These are phyloP conservation scores for Lophochroa leadbeateri DNA, from an alignment of 2,113 vertebrate genomes.

Conservation along the genomic window DNA sequence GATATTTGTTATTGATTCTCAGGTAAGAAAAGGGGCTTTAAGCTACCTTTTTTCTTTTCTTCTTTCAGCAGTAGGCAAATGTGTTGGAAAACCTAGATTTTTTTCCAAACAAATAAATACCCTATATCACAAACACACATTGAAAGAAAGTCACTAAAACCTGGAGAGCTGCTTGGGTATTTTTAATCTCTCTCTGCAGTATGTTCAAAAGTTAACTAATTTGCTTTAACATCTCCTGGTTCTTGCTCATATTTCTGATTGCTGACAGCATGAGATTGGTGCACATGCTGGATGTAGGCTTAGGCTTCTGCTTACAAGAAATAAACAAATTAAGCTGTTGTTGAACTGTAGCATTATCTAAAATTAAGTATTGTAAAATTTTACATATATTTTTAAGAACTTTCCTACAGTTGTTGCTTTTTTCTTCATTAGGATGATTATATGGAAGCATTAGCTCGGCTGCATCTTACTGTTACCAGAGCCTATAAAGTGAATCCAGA, in stretches of 20 bases:
- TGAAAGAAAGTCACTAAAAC: background rate
- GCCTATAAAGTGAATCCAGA: constrained; percentile 93
- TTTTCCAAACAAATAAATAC: background rate
- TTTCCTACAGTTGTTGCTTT: background rate
- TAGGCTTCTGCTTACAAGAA: background rate
- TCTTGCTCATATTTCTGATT: background rate
- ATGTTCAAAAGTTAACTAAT: background rate
- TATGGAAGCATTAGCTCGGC: constrained; percentile 89
- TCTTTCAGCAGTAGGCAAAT: background rate
- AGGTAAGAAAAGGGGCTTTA: constrained; percentile 74
- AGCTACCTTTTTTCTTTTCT: background rate
- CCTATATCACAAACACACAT: background rate
- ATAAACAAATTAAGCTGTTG: background rate
- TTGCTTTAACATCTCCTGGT: background rate
- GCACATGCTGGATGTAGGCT: background rate
- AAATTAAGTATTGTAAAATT: background rate
- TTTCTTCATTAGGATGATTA: constrained; percentile 85
- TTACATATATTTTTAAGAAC: background rate
- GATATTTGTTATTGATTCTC: constrained; percentile 94
- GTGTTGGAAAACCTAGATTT: background rate
- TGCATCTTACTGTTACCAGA: constrained; percentile 91
- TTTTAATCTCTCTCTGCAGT: background rate
- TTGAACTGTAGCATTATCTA: background rate
- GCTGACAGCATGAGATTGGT: background rate
- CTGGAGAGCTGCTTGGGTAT: background rate